Percentiles rank a stretch among this genome's conserved stretches.
phyloP scores from a whole-genome alignment of 64 coral and sea anemone genomes.

The Trachythela sp. region DNA sequence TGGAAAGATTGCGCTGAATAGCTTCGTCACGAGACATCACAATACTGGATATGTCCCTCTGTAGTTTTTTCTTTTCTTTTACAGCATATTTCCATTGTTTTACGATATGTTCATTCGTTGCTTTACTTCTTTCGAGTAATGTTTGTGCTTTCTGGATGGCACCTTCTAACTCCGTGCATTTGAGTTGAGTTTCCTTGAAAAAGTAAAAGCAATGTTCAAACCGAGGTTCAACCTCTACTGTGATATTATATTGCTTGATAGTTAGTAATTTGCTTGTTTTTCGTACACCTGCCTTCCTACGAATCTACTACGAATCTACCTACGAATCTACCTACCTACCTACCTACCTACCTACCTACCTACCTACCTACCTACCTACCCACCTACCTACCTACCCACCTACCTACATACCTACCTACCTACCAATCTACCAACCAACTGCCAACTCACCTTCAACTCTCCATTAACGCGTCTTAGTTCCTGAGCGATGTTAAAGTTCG shows the following conservation, averaged over 20 bases:
- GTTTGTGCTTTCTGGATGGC: neutral
- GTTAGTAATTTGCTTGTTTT: too few species aligned
- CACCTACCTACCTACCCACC: too few species aligned
- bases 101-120: conserved; percentile 63
- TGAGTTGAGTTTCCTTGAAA: neutral
- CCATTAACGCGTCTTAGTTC: conserved; percentile 56
- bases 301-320: too few species aligned
- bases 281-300: too few species aligned
- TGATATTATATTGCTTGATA: too few species aligned
- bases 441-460: conserved; percentile 57
- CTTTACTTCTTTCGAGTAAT: neutral
- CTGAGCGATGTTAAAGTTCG: conserved; percentile 45
- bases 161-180: conserved; percentile 69
- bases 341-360: too few species aligned
- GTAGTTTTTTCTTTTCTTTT: conserved; percentile 81
- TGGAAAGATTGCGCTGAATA: conserved; percentile 89
- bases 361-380: too few species aligned
- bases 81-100: conserved; percentile 89
- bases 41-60: conserved; percentile 64
- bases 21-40: conserved; percentile 82
- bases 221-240: too few species aligned
- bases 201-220: too few species aligned
- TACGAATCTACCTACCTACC: too few species aligned
- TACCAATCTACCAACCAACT: too few species aligned
- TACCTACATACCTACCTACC: too few species aligned